These are phyloP conservation scores for Vandiemenella viatica DNA, from an alignment of 2,888 invertebrate species.

Conservation along the genomic window DNA sequence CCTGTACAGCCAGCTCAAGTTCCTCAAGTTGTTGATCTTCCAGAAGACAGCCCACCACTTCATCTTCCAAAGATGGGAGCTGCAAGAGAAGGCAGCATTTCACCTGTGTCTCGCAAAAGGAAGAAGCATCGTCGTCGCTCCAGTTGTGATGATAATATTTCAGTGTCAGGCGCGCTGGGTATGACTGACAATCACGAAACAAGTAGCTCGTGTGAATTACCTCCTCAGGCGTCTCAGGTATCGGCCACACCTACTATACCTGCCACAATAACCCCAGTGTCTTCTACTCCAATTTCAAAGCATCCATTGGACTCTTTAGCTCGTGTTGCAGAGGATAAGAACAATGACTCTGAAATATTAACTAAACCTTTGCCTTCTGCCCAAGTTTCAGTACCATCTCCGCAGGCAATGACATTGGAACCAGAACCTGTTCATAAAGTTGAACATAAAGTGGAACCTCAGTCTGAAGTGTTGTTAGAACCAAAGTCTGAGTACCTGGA, in stretches of 20 bases:
- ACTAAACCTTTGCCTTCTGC: constrained; percentile 1
- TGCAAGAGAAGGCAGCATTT: constrained; percentile 16
- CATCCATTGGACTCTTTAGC: neutral
- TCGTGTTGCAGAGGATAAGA: neutral
- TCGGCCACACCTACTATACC: constrained; percentile 27
- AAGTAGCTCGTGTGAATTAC: constrained; percentile 21
- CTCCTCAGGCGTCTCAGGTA: constrained; percentile 17
- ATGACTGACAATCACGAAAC: constrained; percentile 18
- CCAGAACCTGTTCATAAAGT: constrained; percentile 10
- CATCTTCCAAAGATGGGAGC: constrained; percentile 3
- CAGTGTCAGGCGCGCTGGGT: constrained; percentile 4
- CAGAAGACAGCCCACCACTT: constrained; percentile 10
- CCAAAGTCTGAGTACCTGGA: constrained; percentile 62
- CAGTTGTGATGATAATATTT: constrained; percentile 18
- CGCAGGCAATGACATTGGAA: constrained; percentile 4
- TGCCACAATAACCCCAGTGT: constrained; percentile 29
- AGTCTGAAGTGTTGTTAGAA: constrained; percentile 36
- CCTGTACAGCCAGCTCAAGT: constrained; percentile 6
- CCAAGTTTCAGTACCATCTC: constrained; percentile 1
- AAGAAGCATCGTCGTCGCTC: constrained; percentile 20
- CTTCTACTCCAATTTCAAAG: constrained; percentile 12
- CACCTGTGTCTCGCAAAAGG: constrained; percentile 17
- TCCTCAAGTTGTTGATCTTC: constrained; percentile 11
- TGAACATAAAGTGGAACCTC: constrained; percentile 12
- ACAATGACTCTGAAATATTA: neutral